These are phyloP conservation scores for Leptinotarsa juncta DNA, from an alignment of 2,888 invertebrate genomes.

Conservation along the genomic window DNA sequence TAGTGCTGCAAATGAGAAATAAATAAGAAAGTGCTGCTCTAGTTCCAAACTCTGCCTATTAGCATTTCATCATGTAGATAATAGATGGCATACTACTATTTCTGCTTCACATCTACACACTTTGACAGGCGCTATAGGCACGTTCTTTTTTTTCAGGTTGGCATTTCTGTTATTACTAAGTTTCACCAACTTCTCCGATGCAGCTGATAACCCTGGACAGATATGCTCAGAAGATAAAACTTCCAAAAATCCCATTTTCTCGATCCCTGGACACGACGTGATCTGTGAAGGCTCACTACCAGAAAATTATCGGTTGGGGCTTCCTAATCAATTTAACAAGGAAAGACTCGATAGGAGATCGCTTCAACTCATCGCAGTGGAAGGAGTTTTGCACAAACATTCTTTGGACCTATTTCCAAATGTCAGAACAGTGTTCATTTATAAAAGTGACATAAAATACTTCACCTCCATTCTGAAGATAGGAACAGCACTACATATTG, in stretches of 20 bases:
- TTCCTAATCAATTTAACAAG: neutral
- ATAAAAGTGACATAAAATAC: neutral
- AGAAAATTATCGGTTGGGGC: neutral
- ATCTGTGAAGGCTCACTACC: neutral
- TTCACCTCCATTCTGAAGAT: neutral
- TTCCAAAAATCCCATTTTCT: neutral
- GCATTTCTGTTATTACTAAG: neutral
- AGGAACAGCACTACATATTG: conserved; percentile 9
- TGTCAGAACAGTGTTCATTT: neutral
- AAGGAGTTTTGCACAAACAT: neutral
- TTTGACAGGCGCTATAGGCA: no score
- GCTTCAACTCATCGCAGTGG: neutral
- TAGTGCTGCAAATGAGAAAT: no score
- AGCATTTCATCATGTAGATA: no score
- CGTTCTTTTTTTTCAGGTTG: conserved; percentile 2
- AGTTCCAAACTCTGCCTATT: no score
- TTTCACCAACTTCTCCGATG: neutral
- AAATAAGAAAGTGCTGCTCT: no score
- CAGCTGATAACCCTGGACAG: neutral
- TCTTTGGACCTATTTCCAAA: neutral
- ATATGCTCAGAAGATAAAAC: neutral
- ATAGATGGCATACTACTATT: no score
- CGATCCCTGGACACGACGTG: neutral
- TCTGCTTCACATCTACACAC: no score
- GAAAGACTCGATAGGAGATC: neutral